These are phyloP conservation scores for Pterostichus niger DNA, from an alignment of 2,888 invertebrate genomes.

Conservation along the genomic window DNA sequence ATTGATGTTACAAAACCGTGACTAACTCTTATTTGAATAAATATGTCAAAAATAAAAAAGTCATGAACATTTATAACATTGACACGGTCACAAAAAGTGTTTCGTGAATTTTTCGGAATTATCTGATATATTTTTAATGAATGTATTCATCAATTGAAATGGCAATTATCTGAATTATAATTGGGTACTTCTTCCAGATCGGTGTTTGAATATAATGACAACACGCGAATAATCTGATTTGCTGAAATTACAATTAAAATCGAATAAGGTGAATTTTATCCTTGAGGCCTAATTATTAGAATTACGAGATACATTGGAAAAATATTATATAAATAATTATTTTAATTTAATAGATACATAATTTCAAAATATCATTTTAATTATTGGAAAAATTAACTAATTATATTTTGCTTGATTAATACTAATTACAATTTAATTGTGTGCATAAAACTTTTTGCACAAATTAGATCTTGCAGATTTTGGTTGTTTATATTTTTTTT, in stretches of 20 bases:
- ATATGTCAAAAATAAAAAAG: no score
- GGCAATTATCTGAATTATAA: background rate
- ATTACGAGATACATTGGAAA: background rate
- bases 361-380: no score
- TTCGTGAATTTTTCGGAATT: no score
- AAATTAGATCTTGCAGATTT: no score
- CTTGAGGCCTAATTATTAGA: background rate
- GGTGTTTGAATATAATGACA: background rate
- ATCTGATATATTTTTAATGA: background rate
- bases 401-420: no score
- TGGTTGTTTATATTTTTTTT: no score
- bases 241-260: slow-evolving; percentile 13
- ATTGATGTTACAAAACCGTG: background rate
- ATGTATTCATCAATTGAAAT: background rate
- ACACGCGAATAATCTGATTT: background rate
- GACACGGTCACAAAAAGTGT: no score
- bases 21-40: background rate
- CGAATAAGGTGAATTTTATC: background rate
- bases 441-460: no score
- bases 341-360: no score
- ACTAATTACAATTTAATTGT: no score
- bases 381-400: no score
- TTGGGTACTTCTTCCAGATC: background rate
- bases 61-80: no score
- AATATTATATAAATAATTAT: background rate